Base-by-base conservation (phyloP, 2,797 vertebrate genomes). In the Oreochromis grahami region DNA sequence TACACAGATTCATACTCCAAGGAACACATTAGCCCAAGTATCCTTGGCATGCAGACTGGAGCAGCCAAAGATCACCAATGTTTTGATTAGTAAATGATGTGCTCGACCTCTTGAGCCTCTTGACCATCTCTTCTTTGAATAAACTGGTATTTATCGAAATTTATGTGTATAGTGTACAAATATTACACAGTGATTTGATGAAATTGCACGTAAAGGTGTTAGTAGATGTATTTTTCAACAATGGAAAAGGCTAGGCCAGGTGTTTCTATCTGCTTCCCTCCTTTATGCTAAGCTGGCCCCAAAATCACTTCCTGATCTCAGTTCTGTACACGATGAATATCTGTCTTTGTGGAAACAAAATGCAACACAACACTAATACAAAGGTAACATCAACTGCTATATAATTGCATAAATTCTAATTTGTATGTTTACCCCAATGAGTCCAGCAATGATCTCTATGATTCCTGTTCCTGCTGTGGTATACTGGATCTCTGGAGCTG, bases 381-480 rank as follows among this genome's bases (percentile, higher is more conserved):
- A 70, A 26, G 63, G 38, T 43, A 70, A 70, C 2, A 70, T 6
- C 65, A 26, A 24, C 14, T 17, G 21, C 38, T 70, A 43, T 0
- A 26, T 26, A 24, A 15, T 1, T 51, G 3, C 8, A 83, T 7
- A 14, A 21, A 82, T 9, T 77, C 5, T 36, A 51, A 14, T 68
- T 45, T 65, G 3, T 38, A 55, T 15, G 82, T 94, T 96, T 93
- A 98, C 98, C 93, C 98, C 97, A 1, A 98, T 87, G 65, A 98
- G 95, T 50, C 97, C 97, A 2, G 97, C 97, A 6, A 98, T 51
- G 53, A 98, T 96, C 91, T 98, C 98, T 7, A 98, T 96, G 19
- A 96, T 93, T 1, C 98, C 98, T 0, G 98, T 98, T 84, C 97
- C 98, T 74, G 98, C 96, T 0, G 97, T 98, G 79, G 97, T 97